phyloP scores from a whole-genome alignment of 2,888 invertebrate genomes.

The Azorinus chamasolen region DNA sequence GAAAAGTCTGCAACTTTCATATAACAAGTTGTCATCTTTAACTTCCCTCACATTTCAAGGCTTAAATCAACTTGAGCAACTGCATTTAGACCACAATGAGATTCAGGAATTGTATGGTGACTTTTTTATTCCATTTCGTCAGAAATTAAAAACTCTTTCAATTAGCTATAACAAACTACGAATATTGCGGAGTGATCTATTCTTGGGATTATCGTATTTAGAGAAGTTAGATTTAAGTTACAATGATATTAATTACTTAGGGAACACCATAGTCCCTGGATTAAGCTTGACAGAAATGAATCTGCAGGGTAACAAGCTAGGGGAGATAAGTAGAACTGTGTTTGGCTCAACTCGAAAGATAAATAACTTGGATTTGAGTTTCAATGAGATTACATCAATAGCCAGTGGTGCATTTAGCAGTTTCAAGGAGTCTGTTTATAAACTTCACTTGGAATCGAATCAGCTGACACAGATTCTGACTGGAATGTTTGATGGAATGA shows the following conservation, averaged over 20 bases:
- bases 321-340: constrained; percentile 60
- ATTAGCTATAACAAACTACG: constrained; percentile 65
- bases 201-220: constrained; percentile 64
- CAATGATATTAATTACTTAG: constrained; percentile 68
- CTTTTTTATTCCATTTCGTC: constrained; percentile 48
- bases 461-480: constrained; percentile 59
- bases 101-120: constrained; percentile 47
- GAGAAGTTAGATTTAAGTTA: constrained; percentile 63
- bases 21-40: constrained; percentile 63
- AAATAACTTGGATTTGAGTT: constrained; percentile 66
- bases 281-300: constrained; percentile 66
- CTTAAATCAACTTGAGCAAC: constrained; percentile 46
- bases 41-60: constrained; percentile 57
- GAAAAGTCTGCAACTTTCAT: constrained; percentile 43
- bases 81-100: constrained; percentile 62
- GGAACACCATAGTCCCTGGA: constrained; percentile 65
- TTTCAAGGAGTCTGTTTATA: constrained; percentile 71
- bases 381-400: constrained; percentile 67
- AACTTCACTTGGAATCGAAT: constrained; percentile 64
- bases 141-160: constrained; percentile 49
- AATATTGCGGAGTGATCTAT: constrained; percentile 63
- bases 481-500: constrained; percentile 77
- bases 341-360: constrained; percentile 68
- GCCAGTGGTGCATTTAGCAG: constrained; percentile 73
- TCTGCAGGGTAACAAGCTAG: constrained; percentile 68